A percentile compares a stretch with the other conserved stretches of the same genome.
These are phyloP conservation scores for Lophura nycthemera DNA, from an alignment of 2,113 vertebrate genomes.

Conservation along the genomic window DNA sequence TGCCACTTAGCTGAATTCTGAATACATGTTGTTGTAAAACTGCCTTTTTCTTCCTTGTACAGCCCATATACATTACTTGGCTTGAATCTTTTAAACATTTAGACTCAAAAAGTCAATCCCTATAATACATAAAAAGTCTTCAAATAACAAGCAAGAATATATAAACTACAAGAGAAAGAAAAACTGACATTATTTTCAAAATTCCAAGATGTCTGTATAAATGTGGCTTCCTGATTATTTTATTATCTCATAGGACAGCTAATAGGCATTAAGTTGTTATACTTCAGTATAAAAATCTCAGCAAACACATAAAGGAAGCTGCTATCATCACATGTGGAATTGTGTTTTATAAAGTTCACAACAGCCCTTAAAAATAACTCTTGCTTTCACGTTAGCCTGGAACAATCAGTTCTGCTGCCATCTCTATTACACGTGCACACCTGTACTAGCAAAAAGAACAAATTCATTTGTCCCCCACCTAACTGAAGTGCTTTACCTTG, in stretches of 20 bases:
- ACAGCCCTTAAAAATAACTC: background rate
- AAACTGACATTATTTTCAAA: background rate
- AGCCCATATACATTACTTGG: background rate
- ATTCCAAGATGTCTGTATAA: background rate
- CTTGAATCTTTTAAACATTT: background rate
- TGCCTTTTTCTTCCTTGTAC: background rate
- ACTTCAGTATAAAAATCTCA: background rate
- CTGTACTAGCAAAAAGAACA: background rate
- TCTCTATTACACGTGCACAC: background rate
- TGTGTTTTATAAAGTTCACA: background rate
- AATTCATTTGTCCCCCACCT: background rate
- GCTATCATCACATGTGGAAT: background rate
- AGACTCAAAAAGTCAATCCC: background rate
- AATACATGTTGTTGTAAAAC: background rate
- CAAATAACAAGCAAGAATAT: background rate
- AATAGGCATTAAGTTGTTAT: background rate
- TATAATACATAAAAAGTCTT: background rate
- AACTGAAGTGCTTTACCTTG: background rate
- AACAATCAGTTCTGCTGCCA: background rate
- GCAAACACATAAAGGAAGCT: background rate
- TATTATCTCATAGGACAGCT: background rate
- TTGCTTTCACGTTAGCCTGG: background rate
- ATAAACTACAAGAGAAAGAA: background rate
- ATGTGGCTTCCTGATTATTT: background rate
- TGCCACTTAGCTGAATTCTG: background rate